Evolutionary conservation across 2,113 vertebrate species (phyloP), one percentile per base, ranked within the genome.

Genomic region (Tringa solitaria): DNA sequence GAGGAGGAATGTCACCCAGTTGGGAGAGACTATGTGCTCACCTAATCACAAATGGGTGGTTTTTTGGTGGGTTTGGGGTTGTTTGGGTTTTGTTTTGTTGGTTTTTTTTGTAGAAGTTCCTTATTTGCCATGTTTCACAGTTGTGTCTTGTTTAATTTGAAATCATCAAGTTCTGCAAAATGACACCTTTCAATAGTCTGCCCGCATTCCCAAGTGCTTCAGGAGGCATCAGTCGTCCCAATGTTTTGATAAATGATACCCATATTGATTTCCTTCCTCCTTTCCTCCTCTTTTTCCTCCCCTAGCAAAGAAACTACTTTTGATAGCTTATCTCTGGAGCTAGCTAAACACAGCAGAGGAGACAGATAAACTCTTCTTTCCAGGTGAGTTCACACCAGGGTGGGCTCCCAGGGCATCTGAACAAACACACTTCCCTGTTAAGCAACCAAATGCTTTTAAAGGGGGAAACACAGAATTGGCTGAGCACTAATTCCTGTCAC

Each of bases 21-120:
- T 4, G 6, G 32, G 51, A 50, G 57, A 30, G 51, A 39, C 4
- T 63, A 16, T 53, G 56, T 24, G 22, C 46, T 76, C 0, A 0
- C 23, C 41, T 33, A n/a, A n/a, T 41, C 21, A 46, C 8, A 37
- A 14, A 16, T 24, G 33, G 27, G 43, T 54, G 37, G 6, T 1
- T 12, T 19, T 67, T 79, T 50, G 19, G 35, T 27, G 35, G 12
- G 9, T 5, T 51, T 74, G 16, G 23, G 9, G 21, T 48, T 41
- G n/a, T 10, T 11, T 14, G 6, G 3, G 13, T 22, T 17, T 23
- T 74, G 20, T 21, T 46, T 46, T 21, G 21, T 46, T 46, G 20
- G 45, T 5, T 27, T 17, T 23, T 74, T 74, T 12, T 12, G 27
- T 51, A 45, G 6, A 69, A 30, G 24, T 39, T 77, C 51, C 24